Evolutionary conservation across 2,888 invertebrate genomes (phyloP).

Genomic region (Tupiocoris notatus): DNA sequence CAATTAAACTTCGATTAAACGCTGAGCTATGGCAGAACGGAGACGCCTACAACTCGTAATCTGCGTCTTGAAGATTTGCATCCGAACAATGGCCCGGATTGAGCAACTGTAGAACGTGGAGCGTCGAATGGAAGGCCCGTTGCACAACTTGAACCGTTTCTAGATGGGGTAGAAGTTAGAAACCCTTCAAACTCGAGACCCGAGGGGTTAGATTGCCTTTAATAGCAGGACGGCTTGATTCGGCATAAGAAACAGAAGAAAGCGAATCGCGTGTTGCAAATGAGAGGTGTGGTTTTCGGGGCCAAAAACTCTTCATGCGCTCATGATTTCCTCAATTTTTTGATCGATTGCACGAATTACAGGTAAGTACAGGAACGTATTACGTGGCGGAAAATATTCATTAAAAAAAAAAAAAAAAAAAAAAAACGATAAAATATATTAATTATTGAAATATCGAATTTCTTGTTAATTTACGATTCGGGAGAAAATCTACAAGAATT

Average conservation of each 20-base stretch:
- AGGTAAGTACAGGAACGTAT: too few relatives aligned
- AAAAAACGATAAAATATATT: too few relatives aligned
- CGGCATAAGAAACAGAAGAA: neutral
- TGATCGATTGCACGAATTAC: too few relatives aligned
- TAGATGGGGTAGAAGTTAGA: neutral
- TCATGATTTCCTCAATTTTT: too few relatives aligned
- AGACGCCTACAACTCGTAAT: conserved; percentile 5
- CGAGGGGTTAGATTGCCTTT: neutral
- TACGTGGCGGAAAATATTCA: too few relatives aligned
- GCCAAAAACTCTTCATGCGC: too few relatives aligned
- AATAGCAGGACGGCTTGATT: neutral
- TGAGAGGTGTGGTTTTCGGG: too few relatives aligned
- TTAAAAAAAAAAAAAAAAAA: too few relatives aligned
- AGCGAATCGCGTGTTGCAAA: neutral
- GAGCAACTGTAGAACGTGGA: conserved; percentile 7
- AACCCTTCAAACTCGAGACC: neutral
- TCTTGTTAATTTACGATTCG: too few relatives aligned
- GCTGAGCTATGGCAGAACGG: neutral
- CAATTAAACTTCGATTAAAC: conserved; percentile 26
- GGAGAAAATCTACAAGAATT: too few relatives aligned
- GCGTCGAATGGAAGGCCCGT: conserved; percentile 8
- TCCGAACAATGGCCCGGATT: conserved; percentile 17
- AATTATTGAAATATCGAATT: too few relatives aligned
- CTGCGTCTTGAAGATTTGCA: conserved; percentile 7
- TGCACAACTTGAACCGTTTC: conserved; percentile 8